Evolutionary conservation across 1,140 invertebrate genomes (phyloP).

Genomic region (Idris sp.): DNA sequence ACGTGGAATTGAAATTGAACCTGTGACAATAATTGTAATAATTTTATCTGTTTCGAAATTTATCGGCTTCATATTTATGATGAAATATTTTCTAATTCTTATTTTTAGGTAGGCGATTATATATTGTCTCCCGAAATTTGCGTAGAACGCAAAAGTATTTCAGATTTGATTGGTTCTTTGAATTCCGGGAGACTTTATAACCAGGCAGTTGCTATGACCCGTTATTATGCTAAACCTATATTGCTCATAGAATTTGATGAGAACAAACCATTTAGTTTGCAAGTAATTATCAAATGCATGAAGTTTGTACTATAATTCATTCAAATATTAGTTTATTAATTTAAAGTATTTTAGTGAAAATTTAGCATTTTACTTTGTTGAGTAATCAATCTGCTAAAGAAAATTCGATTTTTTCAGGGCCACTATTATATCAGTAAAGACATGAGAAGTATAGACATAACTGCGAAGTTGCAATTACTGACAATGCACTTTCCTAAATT

Average conservation of each 20-base stretch:
- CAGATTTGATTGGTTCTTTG: conserved; percentile 97
- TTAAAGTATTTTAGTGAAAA: too few relatives aligned
- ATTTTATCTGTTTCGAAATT: too few relatives aligned
- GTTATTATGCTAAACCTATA: conserved; percentile 92
- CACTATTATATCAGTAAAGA: conserved; percentile 89
- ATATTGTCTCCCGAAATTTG: conserved; percentile 97
- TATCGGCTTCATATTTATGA: too few relatives aligned
- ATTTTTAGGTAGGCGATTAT: conserved; percentile 97
- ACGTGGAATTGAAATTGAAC: conserved; percentile 94
- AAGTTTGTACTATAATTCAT: conserved; percentile 1
- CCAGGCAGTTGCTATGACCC: conserved; percentile 93
- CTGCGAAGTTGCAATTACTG: conserved; percentile 91
- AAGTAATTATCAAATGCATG: too few relatives aligned
- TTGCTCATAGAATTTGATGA: conserved; percentile 98
- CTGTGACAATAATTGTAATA: conserved; percentile 91
- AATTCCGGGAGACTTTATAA: conserved; percentile 96
- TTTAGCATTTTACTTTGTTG: too few relatives aligned
- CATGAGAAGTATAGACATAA: conserved; percentile 86
- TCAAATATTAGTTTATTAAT: too few relatives aligned
- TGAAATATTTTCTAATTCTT: too few relatives aligned
- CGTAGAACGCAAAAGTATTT: conserved; percentile 97
- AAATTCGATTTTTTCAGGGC: conserved; percentile 82
- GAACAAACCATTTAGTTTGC: conserved; percentile 93
- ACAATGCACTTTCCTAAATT: conserved; percentile 96
- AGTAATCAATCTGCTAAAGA: too few relatives aligned